Evolutionary conservation across 2,113 vertebrate genomes (phyloP), one percentile per base, ranked within the genome.

Genomic region (Strix uralensis): DNA sequence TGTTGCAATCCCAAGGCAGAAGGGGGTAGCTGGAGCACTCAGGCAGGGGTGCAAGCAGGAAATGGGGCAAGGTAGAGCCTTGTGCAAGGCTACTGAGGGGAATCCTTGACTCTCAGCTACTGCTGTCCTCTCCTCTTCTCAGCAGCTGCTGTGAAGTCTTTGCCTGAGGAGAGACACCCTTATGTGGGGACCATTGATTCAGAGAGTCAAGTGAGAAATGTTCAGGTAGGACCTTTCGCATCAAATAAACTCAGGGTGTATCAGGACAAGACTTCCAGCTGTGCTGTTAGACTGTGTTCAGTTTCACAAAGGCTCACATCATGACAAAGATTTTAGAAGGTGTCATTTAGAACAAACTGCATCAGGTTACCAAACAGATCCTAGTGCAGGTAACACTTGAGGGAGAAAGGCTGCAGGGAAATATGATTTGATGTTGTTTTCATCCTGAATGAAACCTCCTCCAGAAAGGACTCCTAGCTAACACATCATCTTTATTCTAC

Each of bases 1-100:
- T 36, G 1, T 15, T 52, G 15, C 20, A 90, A 73, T 5, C 26
- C 22, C 19, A 61, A 22, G 2, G 23, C 18, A 15, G 34, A 49
- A 69, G 7, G 0, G 14, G 8, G 5, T 9, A n/a, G 7, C 30
- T 55, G 32, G 29, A 88, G 20, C 0, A 2, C 5, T 32, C 13
- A 6, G 11, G 32, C 14, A 38, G 40, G 74, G 29, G 14, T n/a
- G 10, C 26, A 88, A 81, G 61, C 14, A 79, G 20, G 10, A 19
- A 59, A 38, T 0, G 12, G 14, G 15, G 23, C 21, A 47, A 67
- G 17, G 22, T 4, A 62, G 12, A 72, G 9, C 14, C 21, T 57
- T 57, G 15, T 61, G 19, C 15, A 34, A 71, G 32, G 18, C 52
- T 67, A 7, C 38, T 34, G 40, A 32, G 20, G 15, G 25, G 11